Percentiles rank a stretch among this genome's conserved stretches.
These are phyloP conservation scores for Cephus pulcher DNA, from an alignment of 2,888 invertebrate species.

Conservation along the genomic window DNA sequence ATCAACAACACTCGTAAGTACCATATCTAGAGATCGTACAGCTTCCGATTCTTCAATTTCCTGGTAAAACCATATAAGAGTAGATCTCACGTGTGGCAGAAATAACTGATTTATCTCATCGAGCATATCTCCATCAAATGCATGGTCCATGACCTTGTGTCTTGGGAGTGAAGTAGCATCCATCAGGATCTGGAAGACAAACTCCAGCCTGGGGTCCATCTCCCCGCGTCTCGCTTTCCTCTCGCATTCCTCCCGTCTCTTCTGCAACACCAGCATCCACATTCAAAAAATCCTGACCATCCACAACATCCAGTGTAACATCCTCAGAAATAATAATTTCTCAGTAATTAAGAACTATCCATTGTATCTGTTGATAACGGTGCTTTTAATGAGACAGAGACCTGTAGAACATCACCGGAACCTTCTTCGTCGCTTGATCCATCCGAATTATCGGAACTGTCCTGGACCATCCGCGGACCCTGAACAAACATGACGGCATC, in stretches of 20 bases:
- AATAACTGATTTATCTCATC: slow-evolving; percentile 91
- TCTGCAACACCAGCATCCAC: slow-evolving; percentile 64
- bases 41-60: slow-evolving; percentile 80
- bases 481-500: slow-evolving; percentile 57
- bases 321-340: not conserved
- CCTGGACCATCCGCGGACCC: slow-evolving; percentile 44
- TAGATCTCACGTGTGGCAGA: slow-evolving; percentile 85
- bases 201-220: slow-evolving; percentile 92
- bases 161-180: slow-evolving; percentile 85
- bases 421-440: slow-evolving; percentile 57
- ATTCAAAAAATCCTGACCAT: not conserved
- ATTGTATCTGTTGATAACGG: not conserved
- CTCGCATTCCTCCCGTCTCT: slow-evolving; percentile 91
- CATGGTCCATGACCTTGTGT: slow-evolving; percentile 90
- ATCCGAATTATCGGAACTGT: slow-evolving; percentile 55
- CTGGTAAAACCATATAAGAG: slow-evolving; percentile 90
- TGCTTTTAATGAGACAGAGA: slow-evolving; percentile 21
- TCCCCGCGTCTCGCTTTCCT: slow-evolving; percentile 89
- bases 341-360: not conserved
- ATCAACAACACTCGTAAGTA: slow-evolving; percentile 31
- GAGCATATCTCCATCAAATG: slow-evolving; percentile 90
- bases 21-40: slow-evolving; percentile 59
- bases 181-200: slow-evolving; percentile 88
- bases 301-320: not conserved
- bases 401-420: slow-evolving; percentile 60